These are phyloP conservation scores for Sylvilagus floridanus DNA, from an alignment of 2,797 vertebrate genomes.

Conservation along the genomic window DNA sequence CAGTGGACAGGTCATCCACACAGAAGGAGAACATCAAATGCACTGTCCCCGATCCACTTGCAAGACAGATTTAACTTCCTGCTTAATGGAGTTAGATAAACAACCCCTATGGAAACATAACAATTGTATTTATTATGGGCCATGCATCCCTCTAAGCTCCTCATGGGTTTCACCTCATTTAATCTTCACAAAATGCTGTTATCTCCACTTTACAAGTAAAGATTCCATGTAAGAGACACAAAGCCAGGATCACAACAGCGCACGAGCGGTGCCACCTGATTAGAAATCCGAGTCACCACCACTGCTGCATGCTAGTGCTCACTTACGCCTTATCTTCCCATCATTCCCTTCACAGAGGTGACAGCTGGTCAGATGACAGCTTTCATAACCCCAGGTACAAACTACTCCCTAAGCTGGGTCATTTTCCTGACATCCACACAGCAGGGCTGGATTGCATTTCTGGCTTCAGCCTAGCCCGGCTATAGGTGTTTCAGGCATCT, in stretches of 20 bases:
- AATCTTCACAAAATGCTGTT: background rate
- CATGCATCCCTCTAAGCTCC: background rate
- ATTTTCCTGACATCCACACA: background rate
- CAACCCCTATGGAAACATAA: background rate
- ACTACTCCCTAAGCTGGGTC: background rate
- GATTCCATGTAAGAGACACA: background rate
- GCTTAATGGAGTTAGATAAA: background rate
- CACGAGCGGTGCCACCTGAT: background rate
- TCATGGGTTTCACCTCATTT: background rate
- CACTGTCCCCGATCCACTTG: background rate
- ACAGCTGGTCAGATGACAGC: background rate
- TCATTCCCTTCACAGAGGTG: background rate
- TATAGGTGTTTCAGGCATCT: too few relatives aligned
- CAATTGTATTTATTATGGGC: background rate
- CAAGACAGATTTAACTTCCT: background rate
- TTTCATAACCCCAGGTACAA: constrained; percentile 19
- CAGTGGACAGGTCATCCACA: background rate
- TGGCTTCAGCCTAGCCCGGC: too few relatives aligned
- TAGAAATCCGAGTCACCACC: background rate
- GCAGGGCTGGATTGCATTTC: too few relatives aligned
- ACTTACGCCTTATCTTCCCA: background rate
- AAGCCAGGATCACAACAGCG: background rate
- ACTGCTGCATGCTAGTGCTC: background rate
- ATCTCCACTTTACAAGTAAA: background rate
- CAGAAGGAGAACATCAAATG: background rate